phyloP scores from a whole-genome alignment of 2,797 vertebrate genomes.

The Lacerta viridis region DNA sequence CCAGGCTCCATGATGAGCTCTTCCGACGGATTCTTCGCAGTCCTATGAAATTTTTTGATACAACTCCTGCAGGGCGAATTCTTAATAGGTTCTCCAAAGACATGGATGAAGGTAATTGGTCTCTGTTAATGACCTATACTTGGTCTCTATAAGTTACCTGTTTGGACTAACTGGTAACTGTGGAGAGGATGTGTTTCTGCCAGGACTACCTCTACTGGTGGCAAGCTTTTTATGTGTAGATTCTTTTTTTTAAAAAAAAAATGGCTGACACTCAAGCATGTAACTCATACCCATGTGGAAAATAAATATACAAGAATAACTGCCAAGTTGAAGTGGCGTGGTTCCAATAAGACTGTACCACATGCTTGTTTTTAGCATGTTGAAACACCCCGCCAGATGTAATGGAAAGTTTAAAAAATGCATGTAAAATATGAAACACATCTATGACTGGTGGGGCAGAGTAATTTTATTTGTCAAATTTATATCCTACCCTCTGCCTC shows the following conservation, averaged over 20 bases:
- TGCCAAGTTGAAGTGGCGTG: background rate
- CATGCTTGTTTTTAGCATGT: background rate
- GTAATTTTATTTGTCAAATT: background rate
- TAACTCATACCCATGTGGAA: background rate
- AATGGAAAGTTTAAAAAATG: background rate
- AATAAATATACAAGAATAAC: background rate
- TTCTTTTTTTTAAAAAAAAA: background rate
- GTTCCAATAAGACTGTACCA: background rate
- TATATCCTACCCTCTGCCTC: too few relatives aligned
- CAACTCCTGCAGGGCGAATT: constrained; percentile 89
- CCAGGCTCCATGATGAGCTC: constrained; percentile 90
- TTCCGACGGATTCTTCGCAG: constrained; percentile 92
- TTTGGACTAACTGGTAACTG: background rate
- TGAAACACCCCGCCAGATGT: background rate
- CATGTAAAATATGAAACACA: background rate
- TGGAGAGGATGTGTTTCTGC: background rate
- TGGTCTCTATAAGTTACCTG: background rate
- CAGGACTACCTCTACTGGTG: background rate
- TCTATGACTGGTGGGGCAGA: background rate
- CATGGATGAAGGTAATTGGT: constrained; percentile 91
- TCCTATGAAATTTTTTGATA: constrained; percentile 96
- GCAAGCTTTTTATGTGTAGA: background rate
- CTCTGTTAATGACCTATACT: rapidly evolving
- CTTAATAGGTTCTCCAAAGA: constrained; percentile 95
- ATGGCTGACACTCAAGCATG: background rate